phyloP scores from a whole-genome alignment of 2,113 vertebrate genomes.

The Tenebrosternarchus preto region DNA sequence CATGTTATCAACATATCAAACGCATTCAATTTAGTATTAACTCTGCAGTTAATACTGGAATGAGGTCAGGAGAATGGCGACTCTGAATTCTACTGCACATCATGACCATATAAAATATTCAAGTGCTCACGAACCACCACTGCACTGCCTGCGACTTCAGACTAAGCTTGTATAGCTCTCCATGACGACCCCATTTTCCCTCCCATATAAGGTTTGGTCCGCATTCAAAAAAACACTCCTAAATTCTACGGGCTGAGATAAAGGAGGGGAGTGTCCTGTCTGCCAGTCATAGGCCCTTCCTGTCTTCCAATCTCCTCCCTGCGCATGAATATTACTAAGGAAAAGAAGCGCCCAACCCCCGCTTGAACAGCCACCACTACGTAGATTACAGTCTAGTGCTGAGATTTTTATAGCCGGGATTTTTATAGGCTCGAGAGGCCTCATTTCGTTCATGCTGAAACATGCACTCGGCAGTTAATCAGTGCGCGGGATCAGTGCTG shows the following conservation, averaged over 20 bases:
- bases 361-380: neutral
- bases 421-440: constrained; percentile 23
- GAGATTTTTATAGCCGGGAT: constrained; percentile 39
- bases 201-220: constrained; percentile 27
- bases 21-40: constrained; percentile 7
- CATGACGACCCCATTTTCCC: neutral
- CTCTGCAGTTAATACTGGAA: neutral
- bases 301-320: neutral
- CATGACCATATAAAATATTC: too few species aligned
- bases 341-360: constrained; percentile 8
- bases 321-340: constrained; percentile 22
- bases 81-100: too few species aligned
- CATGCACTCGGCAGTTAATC: constrained; percentile 50
- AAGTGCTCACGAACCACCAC: neutral
- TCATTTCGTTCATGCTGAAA: constrained; percentile 37
- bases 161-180: neutral
- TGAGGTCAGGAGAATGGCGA: constrained; percentile 8
- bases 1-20: constrained; percentile 31
- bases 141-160: neutral
- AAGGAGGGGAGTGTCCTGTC: neutral
- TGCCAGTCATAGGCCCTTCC: neutral
- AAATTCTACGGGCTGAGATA: constrained; percentile 34
- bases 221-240: constrained; percentile 49
- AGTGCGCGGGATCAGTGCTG: neutral
- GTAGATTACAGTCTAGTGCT: constrained; percentile 3